Base-by-base conservation (phyloP, 2,797 vertebrate species). In the Setipinna tenuifilis region DNA sequence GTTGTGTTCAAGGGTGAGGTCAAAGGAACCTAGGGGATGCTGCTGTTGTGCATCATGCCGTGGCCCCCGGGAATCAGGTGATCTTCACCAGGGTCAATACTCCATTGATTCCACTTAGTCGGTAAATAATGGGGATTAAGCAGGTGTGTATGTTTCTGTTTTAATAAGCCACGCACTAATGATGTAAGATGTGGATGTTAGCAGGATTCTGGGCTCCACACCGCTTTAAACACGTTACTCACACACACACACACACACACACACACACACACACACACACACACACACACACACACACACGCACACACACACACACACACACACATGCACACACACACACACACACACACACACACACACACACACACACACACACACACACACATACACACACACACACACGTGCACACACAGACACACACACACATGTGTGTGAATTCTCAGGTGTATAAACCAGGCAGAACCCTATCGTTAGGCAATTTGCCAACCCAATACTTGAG, bases 401-500 rank as follows among this genome's bases (percentile, higher is more conserved):
- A 54, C 31, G 3, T 6, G 6, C 25, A 35, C 14, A 14, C 50
- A 35, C 28, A 35, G 11, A 75, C 25, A 16, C 31, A 35, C 28
- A 6, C 25, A 11, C 7, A 17, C 12, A 11, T 75, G 28, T 75
- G 25, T 75, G 68, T 75, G 68, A 75, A 75, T 75, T 41, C 68
- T 75, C 68, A 75, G 68, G 68, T 75, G 68, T 75, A 16, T 75
- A 75, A 75, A 75, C 68, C 68, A 75, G 14, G 5, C 28, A 75
- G 28, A 75, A 75, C 28, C 68, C 68, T 41, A 75, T 75, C 68
- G 68, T 75, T 75, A 75, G 31, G 68, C 68, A 75, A 75, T 75
- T 75, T 75, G 68, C 68, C 68, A 75, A 75, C 14, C 68, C 68
- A 75, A 75, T 75, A 75, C 81, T 54, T 83, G 23, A 78, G 31